These are phyloP conservation scores for Elephas maximus DNA, from an alignment of 2,113 vertebrate genomes.

Conservation along the genomic window DNA sequence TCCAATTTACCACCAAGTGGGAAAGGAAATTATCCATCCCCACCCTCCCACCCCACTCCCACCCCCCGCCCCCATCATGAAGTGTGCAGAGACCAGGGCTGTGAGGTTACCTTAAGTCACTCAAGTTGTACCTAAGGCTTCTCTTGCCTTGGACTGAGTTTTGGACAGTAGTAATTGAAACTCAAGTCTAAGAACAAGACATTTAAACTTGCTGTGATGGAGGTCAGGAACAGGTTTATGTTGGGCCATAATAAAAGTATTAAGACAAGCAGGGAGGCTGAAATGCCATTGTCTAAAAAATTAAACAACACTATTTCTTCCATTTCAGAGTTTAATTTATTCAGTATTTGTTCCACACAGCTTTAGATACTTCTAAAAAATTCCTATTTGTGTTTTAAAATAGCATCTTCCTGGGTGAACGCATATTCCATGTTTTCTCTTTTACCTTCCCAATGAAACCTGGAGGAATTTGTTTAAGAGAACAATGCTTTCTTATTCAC, in stretches of 20 bases:
- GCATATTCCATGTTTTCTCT: neutral
- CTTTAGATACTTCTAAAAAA: conserved; percentile 24
- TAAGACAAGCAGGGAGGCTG: conserved; percentile 6
- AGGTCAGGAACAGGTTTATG: neutral
- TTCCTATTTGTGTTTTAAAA: neutral
- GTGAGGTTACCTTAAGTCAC: neutral
- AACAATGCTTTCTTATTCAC: conserved; percentile 73
- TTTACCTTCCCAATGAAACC: conserved; percentile 42
- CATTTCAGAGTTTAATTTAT: neutral
- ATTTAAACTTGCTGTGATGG: neutral
- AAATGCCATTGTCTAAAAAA: neutral
- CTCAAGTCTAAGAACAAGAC: neutral
- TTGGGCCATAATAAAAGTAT: neutral
- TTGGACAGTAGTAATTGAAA: neutral
- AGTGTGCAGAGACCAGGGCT: neutral
- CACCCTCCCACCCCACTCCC: neutral
- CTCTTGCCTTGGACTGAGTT: neutral
- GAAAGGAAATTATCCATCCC: neutral
- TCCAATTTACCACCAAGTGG: neutral
- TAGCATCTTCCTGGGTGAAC: neutral
- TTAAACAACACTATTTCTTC: neutral
- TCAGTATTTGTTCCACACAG: neutral
- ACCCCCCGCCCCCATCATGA: neutral
- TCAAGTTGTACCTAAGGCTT: neutral
- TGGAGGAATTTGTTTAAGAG: conserved; percentile 44